Percentiles rank a stretch among this genome's conserved stretches.
Conservation (phyloP, 2,888 invertebrate species). For the Pharmacophagus antenor region DNA sequence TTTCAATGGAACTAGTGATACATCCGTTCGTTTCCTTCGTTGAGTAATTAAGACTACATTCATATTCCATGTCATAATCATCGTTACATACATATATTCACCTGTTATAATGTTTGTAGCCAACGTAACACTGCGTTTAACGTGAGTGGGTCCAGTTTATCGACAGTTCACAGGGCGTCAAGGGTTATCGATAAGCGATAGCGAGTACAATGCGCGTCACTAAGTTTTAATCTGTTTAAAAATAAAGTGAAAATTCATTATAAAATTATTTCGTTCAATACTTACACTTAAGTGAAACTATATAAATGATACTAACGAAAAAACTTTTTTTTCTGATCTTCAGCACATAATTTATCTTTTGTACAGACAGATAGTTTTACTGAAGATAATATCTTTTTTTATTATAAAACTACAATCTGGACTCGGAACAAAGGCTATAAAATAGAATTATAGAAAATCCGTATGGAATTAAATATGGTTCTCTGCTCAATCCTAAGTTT, state of each 20-base stretch:
- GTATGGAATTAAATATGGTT: no score
- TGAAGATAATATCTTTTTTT: no score
- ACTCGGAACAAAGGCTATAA: no score
- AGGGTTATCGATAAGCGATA: slow-evolving; percentile 65
- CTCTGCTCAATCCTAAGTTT: no score
- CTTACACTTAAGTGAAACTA: background rate
- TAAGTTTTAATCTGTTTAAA: slow-evolving; percentile 34
- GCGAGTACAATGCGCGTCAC: slow-evolving; percentile 55
- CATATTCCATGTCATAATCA: background rate
- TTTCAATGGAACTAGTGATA: no score
- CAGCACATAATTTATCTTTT: no score
- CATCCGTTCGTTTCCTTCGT: no score
- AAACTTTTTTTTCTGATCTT: no score
- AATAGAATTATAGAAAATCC: no score
- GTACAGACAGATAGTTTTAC: no score
- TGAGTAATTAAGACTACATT: background rate
- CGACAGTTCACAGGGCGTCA: slow-evolving; percentile 53
- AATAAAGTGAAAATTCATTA: slow-evolving; percentile 15
- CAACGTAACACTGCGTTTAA: slow-evolving; percentile 22
- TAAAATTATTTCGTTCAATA: background rate
- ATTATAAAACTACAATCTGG: no score
- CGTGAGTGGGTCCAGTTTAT: slow-evolving; percentile 45
- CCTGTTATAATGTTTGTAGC: slow-evolving; percentile 4
- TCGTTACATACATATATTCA: slow-evolving; percentile 6
- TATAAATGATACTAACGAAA: background rate